Evolutionary conservation across 1,140 invertebrate genomes (phyloP), one percentile per base, ranked within the genome.

Genomic region (Macrosteles quadrilineatus): DNA sequence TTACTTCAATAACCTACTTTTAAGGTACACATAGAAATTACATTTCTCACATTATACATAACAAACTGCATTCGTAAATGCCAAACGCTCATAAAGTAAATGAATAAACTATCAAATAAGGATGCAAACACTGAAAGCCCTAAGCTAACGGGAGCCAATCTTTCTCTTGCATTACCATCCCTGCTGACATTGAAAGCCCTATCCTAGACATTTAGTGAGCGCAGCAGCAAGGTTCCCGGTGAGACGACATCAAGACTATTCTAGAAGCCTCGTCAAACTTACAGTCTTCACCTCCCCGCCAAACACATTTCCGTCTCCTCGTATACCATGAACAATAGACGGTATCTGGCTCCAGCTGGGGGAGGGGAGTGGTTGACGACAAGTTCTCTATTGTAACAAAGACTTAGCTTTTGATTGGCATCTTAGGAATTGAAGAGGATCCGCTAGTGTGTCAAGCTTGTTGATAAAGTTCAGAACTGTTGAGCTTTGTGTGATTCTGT

Each of bases 351-450:
- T 59, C 55, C 27, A 59, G 25, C 27, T 21, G 25, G 55, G 55
- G 47, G 14, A 19, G 12, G 9, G 55, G 55, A 11, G 55, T 27
- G 21, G 27, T 30, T 6, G 55, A 25, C 21, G 55, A 21, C 2
- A 30, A 6, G 25, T 59, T 59, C 55, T 59, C 55, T 59, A 29
- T 9, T 30, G 11, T 6, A 27, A 59, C 55, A 14, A 27, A 50
- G 47, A 50, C 47, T 50, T 21, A 50, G 47, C 47, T 50, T 59
- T 59, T 59, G 55, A 59, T 59, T 59, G 55, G 55, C 55, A 59
- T 59, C 21, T 59, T 25, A 12, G 2, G 55, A 59, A 36, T 36
- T 36, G 32, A 36, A 36, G 32, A 36, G 32, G 32, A 36, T 36
- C 32, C 14, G 4, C 14, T 6, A 36, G 32, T 36, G 32, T 6